These are phyloP conservation scores for Sapayoa aenigma DNA, from an alignment of 2,113 vertebrate species.

Conservation along the genomic window DNA sequence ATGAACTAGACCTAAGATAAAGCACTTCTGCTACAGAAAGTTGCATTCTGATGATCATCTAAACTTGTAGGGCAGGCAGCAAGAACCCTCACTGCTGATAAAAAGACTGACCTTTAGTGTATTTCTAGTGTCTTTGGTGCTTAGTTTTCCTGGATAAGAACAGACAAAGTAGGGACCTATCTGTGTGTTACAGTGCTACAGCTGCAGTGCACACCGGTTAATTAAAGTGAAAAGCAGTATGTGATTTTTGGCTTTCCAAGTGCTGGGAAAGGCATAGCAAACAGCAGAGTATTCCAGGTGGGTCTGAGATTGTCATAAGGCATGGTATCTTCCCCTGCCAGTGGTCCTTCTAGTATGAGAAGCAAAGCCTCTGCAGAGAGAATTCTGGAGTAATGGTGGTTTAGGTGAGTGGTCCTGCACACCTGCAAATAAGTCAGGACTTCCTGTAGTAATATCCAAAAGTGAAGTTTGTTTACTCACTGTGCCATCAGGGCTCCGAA, in stretches of 20 bases:
- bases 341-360: neutral
- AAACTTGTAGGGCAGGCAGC: neutral
- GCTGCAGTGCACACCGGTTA: neutral
- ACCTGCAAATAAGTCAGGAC: neutral
- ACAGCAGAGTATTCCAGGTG: no score
- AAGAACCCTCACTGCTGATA: slow-evolving; percentile 7
- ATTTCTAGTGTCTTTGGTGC: neutral
- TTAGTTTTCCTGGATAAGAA: neutral
- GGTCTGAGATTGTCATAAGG: neutral
- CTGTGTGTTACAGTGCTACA: neutral
- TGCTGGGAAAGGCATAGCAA: neutral
- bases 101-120: neutral
- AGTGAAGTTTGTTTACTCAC: neutral
- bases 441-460: neutral
- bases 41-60: slow-evolving; percentile 35
- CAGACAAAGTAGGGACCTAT: neutral
- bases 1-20: slow-evolving; percentile 58
- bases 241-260: neutral
- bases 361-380: neutral
- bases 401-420: neutral
- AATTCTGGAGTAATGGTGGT: neutral
- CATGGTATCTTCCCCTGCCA: neutral
- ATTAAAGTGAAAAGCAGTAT: neutral
- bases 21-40: slow-evolving; percentile 36
- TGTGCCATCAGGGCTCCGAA: neutral